Conservation (phyloP, 2,797 vertebrate genomes). For the Gadopsis bispinosus region DNA sequence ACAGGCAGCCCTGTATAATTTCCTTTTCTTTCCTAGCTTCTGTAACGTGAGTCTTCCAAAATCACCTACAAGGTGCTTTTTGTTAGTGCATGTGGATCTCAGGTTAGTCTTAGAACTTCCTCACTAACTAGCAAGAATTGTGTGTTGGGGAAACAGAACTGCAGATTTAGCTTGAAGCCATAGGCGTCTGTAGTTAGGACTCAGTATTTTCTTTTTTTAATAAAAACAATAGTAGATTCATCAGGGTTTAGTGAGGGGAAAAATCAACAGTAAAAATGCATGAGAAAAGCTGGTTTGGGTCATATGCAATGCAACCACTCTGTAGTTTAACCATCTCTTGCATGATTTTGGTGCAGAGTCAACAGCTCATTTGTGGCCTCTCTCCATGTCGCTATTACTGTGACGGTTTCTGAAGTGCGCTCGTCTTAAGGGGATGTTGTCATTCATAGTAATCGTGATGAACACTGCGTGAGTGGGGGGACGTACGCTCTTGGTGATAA, state of each 20-base stretch:
- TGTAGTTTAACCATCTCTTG: background rate
- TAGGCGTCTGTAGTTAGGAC: background rate
- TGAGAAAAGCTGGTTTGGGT: background rate
- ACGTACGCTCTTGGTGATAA: background rate
- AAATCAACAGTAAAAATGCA: too few relatives aligned
- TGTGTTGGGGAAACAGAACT: background rate
- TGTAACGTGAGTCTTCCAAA: background rate
- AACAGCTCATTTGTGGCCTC: background rate
- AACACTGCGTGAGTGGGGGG: background rate
- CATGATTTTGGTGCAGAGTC: background rate
- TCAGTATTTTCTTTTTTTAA: background rate
- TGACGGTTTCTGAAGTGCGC: background rate
- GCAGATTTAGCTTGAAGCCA: background rate
- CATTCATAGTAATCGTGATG: background rate
- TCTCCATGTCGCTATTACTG: background rate
- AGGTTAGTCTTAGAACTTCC: background rate
- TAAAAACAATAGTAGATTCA: background rate
- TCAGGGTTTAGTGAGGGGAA: background rate
- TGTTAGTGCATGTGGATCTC: background rate
- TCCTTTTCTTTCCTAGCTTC: background rate
- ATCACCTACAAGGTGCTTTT: background rate
- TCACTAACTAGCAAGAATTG: background rate
- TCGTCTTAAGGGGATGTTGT: background rate
- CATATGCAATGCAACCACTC: background rate
- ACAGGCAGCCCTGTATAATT: slow-evolving; percentile 32